phyloP scores from a whole-genome alignment of 2,113 vertebrate genomes.

The Monarcha castaneiventris region DNA sequence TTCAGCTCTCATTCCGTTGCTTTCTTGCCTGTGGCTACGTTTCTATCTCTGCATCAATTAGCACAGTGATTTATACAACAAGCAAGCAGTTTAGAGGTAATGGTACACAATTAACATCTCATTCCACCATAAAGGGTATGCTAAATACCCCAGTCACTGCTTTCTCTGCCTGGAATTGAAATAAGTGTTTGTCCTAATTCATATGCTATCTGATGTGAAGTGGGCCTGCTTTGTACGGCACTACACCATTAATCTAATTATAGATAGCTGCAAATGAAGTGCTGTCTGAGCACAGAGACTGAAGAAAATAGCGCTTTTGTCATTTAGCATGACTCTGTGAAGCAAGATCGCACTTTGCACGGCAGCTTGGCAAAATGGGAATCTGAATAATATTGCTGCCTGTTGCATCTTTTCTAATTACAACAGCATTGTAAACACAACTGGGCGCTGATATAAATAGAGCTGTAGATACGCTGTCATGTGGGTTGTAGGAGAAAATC shows the following conservation, averaged over 20 bases:
- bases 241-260: constrained; percentile 98
- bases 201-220: constrained; percentile 89
- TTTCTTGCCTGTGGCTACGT: constrained; percentile 93
- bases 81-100: constrained; percentile 99
- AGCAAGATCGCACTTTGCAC: constrained; percentile 75
- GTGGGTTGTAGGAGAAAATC: constrained; percentile 81
- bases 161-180: constrained; percentile 89
- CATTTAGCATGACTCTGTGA: constrained; percentile 78
- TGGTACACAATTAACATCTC: constrained; percentile 99
- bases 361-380: constrained; percentile 72
- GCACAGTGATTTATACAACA: constrained; percentile 99
- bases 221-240: constrained; percentile 84
- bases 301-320: constrained; percentile 84
- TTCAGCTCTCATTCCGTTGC: constrained; percentile 83
- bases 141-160: constrained; percentile 89
- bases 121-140: constrained; percentile 93
- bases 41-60: constrained; percentile 99
- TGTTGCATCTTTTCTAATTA: constrained; percentile 90
- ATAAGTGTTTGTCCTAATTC: constrained; percentile 95
- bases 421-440: constrained; percentile 82
- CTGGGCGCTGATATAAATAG: constrained; percentile 87
- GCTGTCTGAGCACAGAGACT: constrained; percentile 78
- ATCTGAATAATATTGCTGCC: constrained; percentile 77
- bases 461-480: constrained; percentile 93
- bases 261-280: constrained; percentile 90